Evolutionary conservation across 2,797 vertebrate genomes (phyloP), one percentile per base, ranked within the genome.

Genomic region (Aythya fuligula): DNA sequence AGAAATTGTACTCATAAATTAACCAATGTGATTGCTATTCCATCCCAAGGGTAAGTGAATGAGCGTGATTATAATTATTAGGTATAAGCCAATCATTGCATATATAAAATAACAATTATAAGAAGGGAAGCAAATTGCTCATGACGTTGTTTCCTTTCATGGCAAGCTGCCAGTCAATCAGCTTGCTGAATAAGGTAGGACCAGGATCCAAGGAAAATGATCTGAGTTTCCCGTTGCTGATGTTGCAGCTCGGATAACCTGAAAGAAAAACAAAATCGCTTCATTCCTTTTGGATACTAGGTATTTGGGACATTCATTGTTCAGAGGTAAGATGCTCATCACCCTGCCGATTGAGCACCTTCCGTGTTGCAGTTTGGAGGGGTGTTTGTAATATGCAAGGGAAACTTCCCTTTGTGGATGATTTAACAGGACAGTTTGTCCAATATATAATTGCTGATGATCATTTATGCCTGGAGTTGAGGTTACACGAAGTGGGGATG

Each of bases 271-370:
- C 4, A 87, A 60, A 65, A 54, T 4, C 4, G 58, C 84, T 71
- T 91, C 71, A 66, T 87, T 91, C 84, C 89, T 87, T 87, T 91
- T 87, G 89, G 89, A 27, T 71, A 64, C 32, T 32, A 34, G 39
- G 45, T 22, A 60, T 41, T 32, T 54, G 34, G 51, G 41, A 32
- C 25, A 47, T 8, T 30, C 15, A 32, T 30, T 5, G 1, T 65
- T 65, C 51, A 47, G 45, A 58, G 53, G 57, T 25, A 9, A 81
- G 56, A 39, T 53, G 64, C 38, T 69, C 6, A 0, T 27, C 51
- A 81, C 11, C 19, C 27, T 57, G 27, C 62, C 56, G 62, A 69
- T 20, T 2, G 0, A 61, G 12, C 67, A 61, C 15, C 34, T 49
- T 41, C 45, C 25, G 7, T 20, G 45, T 19, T 34, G 66, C n/a